phyloP scores from a whole-genome alignment of 2,113 vertebrate genomes.

The Prunella himalayana region DNA sequence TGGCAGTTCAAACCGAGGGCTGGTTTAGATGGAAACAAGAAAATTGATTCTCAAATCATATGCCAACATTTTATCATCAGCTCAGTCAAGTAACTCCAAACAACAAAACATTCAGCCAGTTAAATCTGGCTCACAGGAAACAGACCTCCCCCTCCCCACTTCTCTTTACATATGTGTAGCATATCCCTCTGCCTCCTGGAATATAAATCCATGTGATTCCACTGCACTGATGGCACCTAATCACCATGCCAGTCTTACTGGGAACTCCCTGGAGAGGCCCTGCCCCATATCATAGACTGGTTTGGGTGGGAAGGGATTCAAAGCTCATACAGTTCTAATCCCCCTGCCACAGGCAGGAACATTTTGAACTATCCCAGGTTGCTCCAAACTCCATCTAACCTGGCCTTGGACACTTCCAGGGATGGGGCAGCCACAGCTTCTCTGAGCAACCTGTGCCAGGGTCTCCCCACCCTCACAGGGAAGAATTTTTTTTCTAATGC shows the following conservation, averaged over 20 bases:
- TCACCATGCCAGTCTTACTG: background rate
- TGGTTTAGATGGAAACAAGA: conserved; percentile 61
- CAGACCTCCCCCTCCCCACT: background rate
- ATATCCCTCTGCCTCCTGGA: background rate
- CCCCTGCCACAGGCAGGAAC: background rate
- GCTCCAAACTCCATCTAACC: background rate
- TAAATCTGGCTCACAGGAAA: background rate
- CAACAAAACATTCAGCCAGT: background rate
- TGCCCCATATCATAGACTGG: background rate
- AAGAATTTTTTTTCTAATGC: background rate
- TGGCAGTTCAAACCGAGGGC: conserved; percentile 95
- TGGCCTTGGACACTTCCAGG: background rate
- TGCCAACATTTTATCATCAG: background rate
- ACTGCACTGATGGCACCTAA: background rate
- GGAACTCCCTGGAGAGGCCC: background rate
- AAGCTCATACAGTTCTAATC: background rate
- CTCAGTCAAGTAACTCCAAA: background rate
- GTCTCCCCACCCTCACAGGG: background rate
- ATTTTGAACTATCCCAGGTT: background rate
- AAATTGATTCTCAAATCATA: background rate
- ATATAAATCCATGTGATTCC: background rate
- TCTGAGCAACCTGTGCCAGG: background rate
- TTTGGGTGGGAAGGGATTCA: background rate
- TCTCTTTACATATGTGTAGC: background rate
- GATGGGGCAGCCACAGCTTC: background rate